A percentile compares a stretch with the other conserved stretches of the same genome.
phyloP scores from a whole-genome alignment of 2,797 vertebrate genomes.

The Girardinus metallicus region DNA sequence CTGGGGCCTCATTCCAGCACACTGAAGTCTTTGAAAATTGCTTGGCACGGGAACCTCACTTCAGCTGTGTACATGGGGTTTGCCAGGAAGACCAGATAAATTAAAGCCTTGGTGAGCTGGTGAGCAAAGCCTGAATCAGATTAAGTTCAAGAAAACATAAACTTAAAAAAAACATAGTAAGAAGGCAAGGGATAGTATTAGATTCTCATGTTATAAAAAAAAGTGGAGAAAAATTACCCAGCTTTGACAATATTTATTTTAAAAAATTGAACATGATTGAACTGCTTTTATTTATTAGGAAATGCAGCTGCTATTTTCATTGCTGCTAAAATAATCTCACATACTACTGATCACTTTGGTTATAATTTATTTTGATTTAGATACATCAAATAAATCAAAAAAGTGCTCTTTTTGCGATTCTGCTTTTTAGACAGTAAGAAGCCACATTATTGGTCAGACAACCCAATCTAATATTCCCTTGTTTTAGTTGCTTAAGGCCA shows the following conservation, averaged over 20 bases:
- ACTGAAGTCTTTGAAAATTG: conserved; percentile 80
- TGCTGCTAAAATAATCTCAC: neutral
- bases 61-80: conserved; percentile 45
- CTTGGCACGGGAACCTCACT: conserved; percentile 61
- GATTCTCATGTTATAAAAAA: neutral
- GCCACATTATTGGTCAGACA: neutral
- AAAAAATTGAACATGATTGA: neutral
- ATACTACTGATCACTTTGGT: neutral
- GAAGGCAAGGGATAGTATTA: neutral
- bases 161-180: conserved; percentile 11
- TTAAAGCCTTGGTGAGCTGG: conserved; percentile 48
- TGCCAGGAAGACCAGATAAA: conserved; percentile 68
- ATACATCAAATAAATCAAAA: neutral
- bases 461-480: neutral
- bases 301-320: neutral
- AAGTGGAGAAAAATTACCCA: neutral
- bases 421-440: neutral
- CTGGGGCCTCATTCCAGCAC: conserved; percentile 71
- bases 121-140: conserved; percentile 32
- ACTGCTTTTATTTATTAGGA: neutral
- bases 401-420: neutral
- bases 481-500: neutral
- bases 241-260: neutral
- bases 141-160: conserved; percentile 33
- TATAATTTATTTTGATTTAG: neutral